phyloP scores from a whole-genome alignment of 2,888 invertebrate genomes.

The Cephus pulcher region DNA sequence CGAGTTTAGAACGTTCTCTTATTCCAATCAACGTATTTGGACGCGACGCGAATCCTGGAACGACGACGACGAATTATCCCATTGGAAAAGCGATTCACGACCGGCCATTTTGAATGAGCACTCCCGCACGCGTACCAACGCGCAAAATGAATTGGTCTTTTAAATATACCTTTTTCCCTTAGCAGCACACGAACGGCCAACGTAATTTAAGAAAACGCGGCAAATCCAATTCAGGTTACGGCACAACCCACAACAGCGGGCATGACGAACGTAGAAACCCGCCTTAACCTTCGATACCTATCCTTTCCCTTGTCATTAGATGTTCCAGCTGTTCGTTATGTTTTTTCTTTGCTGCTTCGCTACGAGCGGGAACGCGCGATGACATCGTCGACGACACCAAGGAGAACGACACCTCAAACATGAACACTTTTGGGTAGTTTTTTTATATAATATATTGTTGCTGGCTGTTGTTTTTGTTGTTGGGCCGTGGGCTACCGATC shows the following conservation, averaged over 20 bases:
- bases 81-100: background rate
- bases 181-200: background rate
- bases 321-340: background rate
- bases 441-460: constrained; percentile 13
- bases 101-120: background rate
- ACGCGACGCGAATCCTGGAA: too few species aligned
- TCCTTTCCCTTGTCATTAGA: constrained; percentile 24
- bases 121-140: background rate
- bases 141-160: background rate
- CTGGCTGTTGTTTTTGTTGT: background rate
- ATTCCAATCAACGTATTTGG: background rate
- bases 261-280: background rate
- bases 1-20: background rate
- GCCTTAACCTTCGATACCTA: background rate
- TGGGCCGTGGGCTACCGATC: background rate
- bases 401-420: constrained; percentile 49
- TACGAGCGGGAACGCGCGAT: constrained; percentile 7
- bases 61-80: background rate
- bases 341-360: background rate
- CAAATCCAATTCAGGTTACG: background rate
- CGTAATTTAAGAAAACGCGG: background rate
- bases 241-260: background rate
- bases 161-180: background rate
- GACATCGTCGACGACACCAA: constrained; percentile 33
- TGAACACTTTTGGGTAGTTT: constrained; percentile 64